These are phyloP conservation scores for Erebia ligea DNA, from an alignment of 2,888 invertebrate genomes.

Conservation along the genomic window DNA sequence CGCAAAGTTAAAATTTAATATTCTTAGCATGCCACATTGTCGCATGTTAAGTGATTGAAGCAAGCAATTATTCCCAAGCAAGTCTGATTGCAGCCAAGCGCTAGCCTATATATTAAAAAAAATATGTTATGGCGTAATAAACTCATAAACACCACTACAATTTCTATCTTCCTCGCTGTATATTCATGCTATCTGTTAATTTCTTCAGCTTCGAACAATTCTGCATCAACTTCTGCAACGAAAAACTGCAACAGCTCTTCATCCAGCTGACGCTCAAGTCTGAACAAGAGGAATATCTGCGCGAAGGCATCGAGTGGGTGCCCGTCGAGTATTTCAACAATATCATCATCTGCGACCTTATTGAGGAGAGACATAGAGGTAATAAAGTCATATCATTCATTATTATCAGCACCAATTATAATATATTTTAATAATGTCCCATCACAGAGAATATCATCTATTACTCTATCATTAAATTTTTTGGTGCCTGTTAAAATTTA, in stretches of 20 bases:
- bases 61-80: too few relatives aligned
- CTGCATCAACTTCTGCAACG: conserved; percentile 98
- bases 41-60: too few relatives aligned
- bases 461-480: too few relatives aligned
- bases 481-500: too few relatives aligned
- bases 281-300: conserved; percentile 95
- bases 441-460: too few relatives aligned
- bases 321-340: conserved; percentile 95
- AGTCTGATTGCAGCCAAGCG: too few relatives aligned
- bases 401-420: background rate
- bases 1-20: too few relatives aligned
- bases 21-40: too few relatives aligned
- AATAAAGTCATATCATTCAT: background rate
- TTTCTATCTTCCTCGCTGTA: background rate
- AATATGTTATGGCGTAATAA: too few relatives aligned
- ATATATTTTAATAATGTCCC: too few relatives aligned
- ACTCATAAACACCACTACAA: too few relatives aligned
- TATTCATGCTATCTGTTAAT: background rate
- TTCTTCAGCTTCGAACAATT: conserved; percentile 91
- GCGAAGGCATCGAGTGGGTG: conserved; percentile 96
- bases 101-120: too few relatives aligned
- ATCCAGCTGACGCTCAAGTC: conserved; percentile 95
- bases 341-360: conserved; percentile 95
- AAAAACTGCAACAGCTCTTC: conserved; percentile 96
- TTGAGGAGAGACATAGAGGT: conserved; percentile 95